Conservation (phyloP, 2,888 invertebrate genomes). For the Melitaea athalia region DNA sequence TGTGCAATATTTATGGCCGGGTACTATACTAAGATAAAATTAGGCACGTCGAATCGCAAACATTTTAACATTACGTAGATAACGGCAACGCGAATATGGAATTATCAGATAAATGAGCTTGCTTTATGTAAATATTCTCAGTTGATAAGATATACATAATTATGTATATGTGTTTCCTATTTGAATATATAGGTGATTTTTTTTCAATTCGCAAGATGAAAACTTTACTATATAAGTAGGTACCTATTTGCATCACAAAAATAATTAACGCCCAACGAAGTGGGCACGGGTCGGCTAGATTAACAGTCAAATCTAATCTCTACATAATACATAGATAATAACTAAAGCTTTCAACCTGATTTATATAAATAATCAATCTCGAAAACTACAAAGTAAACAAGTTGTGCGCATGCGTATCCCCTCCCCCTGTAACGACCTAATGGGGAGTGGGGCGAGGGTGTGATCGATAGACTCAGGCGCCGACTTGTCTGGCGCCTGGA, state of each 20-base stretch:
- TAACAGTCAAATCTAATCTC: neutral
- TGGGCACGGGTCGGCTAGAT: no score
- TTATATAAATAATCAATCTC: constrained; percentile 9
- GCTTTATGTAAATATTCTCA: constrained; percentile 1
- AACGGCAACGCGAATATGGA: constrained; percentile 13
- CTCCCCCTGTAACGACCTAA: constrained; percentile 8
- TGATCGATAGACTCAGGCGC: constrained; percentile 76
- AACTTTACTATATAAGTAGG: no score
- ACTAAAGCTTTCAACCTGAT: neutral
- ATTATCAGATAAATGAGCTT: constrained; percentile 17
- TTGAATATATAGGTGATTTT: no score
- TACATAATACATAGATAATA: neutral
- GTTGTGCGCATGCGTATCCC: constrained; percentile 58
- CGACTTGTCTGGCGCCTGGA: constrained; percentile 70
- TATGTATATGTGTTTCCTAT: neutral
- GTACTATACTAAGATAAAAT: no score
- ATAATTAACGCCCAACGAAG: no score
- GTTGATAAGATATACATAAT: constrained; percentile 17
- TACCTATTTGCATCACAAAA: no score
- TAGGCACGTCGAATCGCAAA: neutral
- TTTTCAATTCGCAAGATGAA: no score
- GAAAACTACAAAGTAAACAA: constrained; percentile 14
- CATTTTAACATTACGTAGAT: neutral
- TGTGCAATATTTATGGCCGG: no score
- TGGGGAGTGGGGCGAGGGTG: constrained; percentile 38